These are phyloP conservation scores for Stenodema calcarata DNA, from an alignment of 2,888 invertebrate species.

Conservation along the genomic window DNA sequence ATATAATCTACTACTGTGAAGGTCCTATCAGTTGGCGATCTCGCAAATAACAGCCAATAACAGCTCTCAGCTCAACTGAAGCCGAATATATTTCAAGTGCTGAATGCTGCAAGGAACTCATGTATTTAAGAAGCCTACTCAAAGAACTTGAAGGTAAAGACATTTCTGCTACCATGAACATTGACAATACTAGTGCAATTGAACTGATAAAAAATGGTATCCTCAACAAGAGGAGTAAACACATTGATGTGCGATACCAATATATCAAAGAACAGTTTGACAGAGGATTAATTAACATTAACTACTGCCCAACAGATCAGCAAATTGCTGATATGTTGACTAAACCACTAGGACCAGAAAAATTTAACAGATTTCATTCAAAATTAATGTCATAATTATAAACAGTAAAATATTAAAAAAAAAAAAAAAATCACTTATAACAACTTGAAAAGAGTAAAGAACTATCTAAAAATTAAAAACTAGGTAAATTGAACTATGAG, in stretches of 20 bases:
- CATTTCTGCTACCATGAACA: background rate
- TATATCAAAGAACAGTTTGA: constrained; percentile 26
- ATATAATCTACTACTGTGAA: background rate
- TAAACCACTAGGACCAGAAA: background rate
- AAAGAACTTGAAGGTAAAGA: constrained; percentile 8
- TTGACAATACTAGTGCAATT: background rate
- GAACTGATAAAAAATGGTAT: background rate
- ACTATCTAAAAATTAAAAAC: too few species aligned
- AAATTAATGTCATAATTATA: background rate
- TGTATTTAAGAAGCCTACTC: background rate
- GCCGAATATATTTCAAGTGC: constrained; percentile 18
- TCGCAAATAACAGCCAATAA: constrained; percentile 3
- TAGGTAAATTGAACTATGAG: too few species aligned
- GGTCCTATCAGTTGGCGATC: constrained; percentile 9
- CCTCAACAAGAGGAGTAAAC: background rate
- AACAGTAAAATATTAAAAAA: too few species aligned
- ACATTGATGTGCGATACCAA: constrained; percentile 28
- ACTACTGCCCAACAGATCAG: background rate
- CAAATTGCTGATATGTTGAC: constrained; percentile 28
- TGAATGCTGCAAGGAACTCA: constrained; percentile 26
- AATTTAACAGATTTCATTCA: background rate
- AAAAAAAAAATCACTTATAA: too few species aligned
- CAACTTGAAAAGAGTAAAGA: too few species aligned
- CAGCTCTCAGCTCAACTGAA: background rate
- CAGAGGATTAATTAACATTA: background rate